phyloP scores from a whole-genome alignment of 1,140 invertebrate species.

The Pseudoatta argentina region DNA sequence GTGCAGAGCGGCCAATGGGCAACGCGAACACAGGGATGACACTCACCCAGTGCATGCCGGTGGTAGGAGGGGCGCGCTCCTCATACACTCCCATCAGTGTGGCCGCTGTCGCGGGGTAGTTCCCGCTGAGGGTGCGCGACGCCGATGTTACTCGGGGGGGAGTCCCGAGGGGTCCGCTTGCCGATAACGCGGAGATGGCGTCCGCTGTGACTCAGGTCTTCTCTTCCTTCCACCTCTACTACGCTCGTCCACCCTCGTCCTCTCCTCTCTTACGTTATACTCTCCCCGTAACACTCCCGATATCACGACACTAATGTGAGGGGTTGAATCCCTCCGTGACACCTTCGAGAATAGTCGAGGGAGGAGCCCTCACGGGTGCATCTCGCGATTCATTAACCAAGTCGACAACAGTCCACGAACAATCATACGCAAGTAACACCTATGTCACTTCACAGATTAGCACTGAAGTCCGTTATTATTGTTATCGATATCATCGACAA shows the following conservation, averaged over 20 bases:
- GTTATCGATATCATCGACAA: constrained; percentile 44
- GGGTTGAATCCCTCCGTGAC: constrained; percentile 39
- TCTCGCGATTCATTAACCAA: constrained; percentile 31
- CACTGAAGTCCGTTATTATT: constrained; percentile 47
- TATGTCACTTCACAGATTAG: constrained; percentile 67
- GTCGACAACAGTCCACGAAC: constrained; percentile 10
- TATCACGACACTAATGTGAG: constrained; percentile 54
- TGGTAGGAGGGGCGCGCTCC: constrained; percentile 87
- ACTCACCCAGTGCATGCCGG: constrained; percentile 88
- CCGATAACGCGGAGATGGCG: constrained; percentile 82
- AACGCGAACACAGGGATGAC: constrained; percentile 73
- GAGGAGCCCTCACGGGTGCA: constrained; percentile 59
- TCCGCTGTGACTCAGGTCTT: constrained; percentile 74
- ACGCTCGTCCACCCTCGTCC: constrained; percentile 49
- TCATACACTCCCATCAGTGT: constrained; percentile 88
- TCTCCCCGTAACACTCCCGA: constrained; percentile 35
- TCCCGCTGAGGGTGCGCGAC: constrained; percentile 84
- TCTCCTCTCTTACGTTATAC: constrained; percentile 52
- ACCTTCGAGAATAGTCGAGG: constrained; percentile 44
- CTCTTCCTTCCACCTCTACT: constrained; percentile 67
- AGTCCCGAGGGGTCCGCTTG: constrained; percentile 80
- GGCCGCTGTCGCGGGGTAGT: constrained; percentile 85
- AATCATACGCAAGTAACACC: constrained; percentile 60
- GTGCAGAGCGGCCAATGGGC: constrained; percentile 63
- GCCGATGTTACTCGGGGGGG: constrained; percentile 80